phyloP scores from a whole-genome alignment of 1,140 invertebrate species.

The Notospermus geniculatus region DNA sequence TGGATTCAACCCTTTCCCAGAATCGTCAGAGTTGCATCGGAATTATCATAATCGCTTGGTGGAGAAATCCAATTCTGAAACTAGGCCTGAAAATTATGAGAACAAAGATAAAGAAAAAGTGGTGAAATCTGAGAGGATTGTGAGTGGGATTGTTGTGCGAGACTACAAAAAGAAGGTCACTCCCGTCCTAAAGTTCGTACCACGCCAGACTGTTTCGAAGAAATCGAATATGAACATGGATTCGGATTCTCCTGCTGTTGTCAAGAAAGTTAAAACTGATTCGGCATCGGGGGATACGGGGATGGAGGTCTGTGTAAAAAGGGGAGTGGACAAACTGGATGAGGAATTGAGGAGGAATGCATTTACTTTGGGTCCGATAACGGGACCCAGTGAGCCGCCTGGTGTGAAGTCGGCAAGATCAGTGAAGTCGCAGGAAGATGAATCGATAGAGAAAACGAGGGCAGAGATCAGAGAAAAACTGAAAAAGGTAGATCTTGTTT shows the following conservation, averaged over 20 bases:
- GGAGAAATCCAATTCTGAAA: background rate
- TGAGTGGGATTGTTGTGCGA: slow-evolving; percentile 26
- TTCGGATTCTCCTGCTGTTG: background rate
- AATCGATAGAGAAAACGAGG: slow-evolving; percentile 31
- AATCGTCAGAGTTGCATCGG: background rate
- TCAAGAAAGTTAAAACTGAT: background rate
- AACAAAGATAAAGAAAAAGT: background rate
- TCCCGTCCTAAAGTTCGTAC: slow-evolving; percentile 37
- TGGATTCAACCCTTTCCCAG: slow-evolving; percentile 25
- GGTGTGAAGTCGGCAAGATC: slow-evolving; percentile 14
- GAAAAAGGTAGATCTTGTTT: slow-evolving; percentile 2
- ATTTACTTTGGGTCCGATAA: slow-evolving; percentile 30
- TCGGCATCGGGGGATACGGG: background rate
- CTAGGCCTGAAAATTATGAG: background rate
- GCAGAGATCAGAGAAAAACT: slow-evolving; percentile 34
- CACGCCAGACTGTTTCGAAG: slow-evolving; percentile 32
- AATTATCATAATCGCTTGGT: background rate
- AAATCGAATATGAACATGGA: slow-evolving; percentile 17
- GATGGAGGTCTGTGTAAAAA: background rate
- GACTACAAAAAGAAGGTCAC: slow-evolving; percentile 24
- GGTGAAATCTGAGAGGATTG: no score
- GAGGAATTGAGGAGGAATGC: slow-evolving; percentile 33
- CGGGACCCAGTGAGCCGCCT: slow-evolving; percentile 24
- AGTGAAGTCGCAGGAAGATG: slow-evolving; percentile 20
- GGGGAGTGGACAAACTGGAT: slow-evolving; percentile 25